phyloP scores from a whole-genome alignment of 2,797 vertebrate species.

The Pseudotriccus pelzelni region DNA sequence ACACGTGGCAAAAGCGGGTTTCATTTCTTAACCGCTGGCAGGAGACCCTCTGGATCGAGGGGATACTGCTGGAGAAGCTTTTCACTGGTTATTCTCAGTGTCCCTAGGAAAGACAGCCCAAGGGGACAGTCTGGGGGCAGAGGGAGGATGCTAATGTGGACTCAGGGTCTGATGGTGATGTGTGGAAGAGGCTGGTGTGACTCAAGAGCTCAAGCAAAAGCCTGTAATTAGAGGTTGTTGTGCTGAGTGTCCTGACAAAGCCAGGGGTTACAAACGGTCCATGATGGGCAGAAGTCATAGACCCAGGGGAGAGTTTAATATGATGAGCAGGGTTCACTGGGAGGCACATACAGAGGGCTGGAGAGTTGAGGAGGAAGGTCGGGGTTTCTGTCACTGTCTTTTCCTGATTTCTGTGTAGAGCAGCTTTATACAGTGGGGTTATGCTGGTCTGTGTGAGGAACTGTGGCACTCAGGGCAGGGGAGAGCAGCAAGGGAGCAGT shows the following conservation, averaged over 20 bases:
- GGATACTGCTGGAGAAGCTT: background rate
- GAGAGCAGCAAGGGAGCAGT: background rate
- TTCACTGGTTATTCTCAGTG: background rate
- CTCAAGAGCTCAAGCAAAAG: background rate
- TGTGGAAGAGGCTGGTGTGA: background rate
- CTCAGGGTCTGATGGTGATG: background rate
- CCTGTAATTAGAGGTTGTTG: background rate
- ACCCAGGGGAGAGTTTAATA: background rate
- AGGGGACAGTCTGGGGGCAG: background rate
- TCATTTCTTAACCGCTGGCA: background rate
- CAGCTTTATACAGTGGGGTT: background rate
- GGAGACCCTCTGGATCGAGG: background rate
- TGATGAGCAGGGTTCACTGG: background rate
- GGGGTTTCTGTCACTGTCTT: background rate
- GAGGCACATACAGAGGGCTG: background rate
- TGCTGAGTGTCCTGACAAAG: background rate
- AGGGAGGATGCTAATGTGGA: background rate
- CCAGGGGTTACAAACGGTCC: background rate
- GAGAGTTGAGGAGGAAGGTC: background rate
- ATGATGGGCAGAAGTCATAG: background rate
- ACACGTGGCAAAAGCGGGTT: background rate
- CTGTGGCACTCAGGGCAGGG: background rate
- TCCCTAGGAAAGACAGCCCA: background rate
- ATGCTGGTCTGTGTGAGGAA: background rate
- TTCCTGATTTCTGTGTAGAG: background rate